Conservation (phyloP, 2,888 invertebrate species). For the Stenichneumon culpator region DNA sequence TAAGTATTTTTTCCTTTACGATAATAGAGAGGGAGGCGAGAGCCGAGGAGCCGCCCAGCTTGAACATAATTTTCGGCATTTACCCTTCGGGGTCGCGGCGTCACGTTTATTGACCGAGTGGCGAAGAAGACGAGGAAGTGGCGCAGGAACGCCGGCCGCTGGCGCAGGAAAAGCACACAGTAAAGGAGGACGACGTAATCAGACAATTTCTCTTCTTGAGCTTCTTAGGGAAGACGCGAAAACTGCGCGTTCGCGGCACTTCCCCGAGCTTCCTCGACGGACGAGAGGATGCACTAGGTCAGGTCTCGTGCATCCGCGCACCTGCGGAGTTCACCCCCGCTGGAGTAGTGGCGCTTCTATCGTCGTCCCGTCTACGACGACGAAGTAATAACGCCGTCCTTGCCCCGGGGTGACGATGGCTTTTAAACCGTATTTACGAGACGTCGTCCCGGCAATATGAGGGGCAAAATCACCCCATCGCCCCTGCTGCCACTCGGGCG, state of each 20-base stretch:
- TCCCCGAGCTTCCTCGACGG: conserved; percentile 15
- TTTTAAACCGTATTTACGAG: conserved; percentile 75
- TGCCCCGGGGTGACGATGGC: conserved; percentile 71
- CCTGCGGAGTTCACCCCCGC: conserved; percentile 37
- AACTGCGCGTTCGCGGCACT: conserved; percentile 45
- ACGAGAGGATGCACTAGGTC: conserved; percentile 26
- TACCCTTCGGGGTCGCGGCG: conserved; percentile 13
- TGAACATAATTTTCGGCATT: conserved; percentile 31
- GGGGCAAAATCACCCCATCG: conserved; percentile 69
- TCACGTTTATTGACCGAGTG: conserved; percentile 23
- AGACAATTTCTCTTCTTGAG: conserved; percentile 75
- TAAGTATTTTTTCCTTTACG: conserved; percentile 37
- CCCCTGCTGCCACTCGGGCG: conserved; percentile 36
- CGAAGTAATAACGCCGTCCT: conserved; percentile 72
- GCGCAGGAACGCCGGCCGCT: not conserved
- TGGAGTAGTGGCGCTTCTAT: not conserved
- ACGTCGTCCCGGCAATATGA: conserved; percentile 72
- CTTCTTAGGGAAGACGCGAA: conserved; percentile 72
- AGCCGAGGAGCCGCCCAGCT: not conserved
- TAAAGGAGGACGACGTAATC: conserved; percentile 71
- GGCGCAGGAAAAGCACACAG: not conserved
- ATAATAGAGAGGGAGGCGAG: conserved; percentile 31
- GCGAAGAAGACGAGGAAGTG: conserved; percentile 20
- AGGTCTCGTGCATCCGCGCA: conserved; percentile 48
- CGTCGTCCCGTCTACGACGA: conserved; percentile 34